phyloP scores from a whole-genome alignment of 2,113 vertebrate genomes.

The Phrynosoma blainvillii region DNA sequence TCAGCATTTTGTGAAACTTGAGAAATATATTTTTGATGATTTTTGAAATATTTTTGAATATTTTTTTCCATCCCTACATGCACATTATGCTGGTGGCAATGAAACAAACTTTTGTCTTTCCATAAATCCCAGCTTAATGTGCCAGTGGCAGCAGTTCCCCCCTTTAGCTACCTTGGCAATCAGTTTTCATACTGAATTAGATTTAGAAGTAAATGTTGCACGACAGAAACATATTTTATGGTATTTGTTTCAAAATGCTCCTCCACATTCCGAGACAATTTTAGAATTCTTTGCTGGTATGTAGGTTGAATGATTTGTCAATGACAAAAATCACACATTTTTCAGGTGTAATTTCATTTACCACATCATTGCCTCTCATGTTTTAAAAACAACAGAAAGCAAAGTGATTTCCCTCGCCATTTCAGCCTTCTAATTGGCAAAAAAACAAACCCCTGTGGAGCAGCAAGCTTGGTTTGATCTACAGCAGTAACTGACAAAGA shows the following conservation, averaged over 20 bases:
- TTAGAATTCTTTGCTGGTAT: not conserved
- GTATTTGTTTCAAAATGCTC: not conserved
- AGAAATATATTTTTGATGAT: too few species aligned
- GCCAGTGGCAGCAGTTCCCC: not conserved
- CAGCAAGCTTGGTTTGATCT: not conserved
- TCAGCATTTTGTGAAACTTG: too few species aligned
- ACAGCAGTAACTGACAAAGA: conserved; percentile 37
- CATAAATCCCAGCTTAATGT: not conserved
- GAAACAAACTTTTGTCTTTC: not conserved
- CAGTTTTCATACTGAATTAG: not conserved
- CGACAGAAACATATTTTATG: not conserved
- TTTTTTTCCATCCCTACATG: too few species aligned
- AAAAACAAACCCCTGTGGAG: conserved; percentile 26
- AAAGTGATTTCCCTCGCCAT: conserved; percentile 18
- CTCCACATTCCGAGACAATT: not conserved
- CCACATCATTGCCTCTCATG: fast-evolving
- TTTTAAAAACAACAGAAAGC: not conserved
- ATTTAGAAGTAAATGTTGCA: not conserved
- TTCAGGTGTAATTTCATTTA: not conserved
- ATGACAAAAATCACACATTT: not conserved
- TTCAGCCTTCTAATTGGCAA: conserved; percentile 8
- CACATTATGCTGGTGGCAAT: not conserved
- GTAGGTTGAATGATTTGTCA: not conserved
- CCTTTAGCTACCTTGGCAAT: not conserved
- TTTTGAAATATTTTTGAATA: too few species aligned